Evolutionary conservation across 2,113 vertebrate genomes (phyloP).

Genomic region (Todiramphus chloris): DNA sequence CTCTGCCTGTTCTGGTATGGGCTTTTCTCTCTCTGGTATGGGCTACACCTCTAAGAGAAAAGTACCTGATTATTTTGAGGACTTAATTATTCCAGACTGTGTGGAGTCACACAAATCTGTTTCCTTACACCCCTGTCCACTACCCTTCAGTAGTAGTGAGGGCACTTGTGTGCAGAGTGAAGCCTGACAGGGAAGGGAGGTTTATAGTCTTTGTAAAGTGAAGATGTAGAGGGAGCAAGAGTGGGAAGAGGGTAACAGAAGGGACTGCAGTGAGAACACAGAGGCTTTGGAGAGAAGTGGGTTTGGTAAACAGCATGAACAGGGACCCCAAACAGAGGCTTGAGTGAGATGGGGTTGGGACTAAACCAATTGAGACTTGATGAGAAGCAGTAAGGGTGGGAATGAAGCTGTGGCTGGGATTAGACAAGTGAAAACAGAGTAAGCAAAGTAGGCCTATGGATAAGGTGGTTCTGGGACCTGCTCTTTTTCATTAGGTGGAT

Average conservation of each 20-base stretch:
- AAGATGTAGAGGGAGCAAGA: background rate
- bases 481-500: background rate
- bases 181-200: background rate
- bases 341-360: background rate
- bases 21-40: background rate
- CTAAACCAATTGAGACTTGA: accelerated
- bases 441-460: accelerated
- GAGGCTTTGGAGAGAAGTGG: background rate
- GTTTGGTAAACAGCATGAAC: background rate
- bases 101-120: background rate
- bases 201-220: background rate
- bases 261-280: background rate
- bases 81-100: background rate
- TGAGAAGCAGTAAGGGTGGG: background rate
- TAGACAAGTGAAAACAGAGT: background rate
- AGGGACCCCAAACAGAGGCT: background rate
- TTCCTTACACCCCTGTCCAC: background rate
- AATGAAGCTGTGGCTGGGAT: background rate
- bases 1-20: accelerated
- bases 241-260: background rate
- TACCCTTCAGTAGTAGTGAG: no score
- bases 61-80: background rate
- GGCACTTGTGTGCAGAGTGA: background rate
- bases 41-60: background rate
- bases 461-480: background rate